Base-by-base conservation (phyloP, 2,888 invertebrate genomes). In the Limenitis camilla region DNA sequence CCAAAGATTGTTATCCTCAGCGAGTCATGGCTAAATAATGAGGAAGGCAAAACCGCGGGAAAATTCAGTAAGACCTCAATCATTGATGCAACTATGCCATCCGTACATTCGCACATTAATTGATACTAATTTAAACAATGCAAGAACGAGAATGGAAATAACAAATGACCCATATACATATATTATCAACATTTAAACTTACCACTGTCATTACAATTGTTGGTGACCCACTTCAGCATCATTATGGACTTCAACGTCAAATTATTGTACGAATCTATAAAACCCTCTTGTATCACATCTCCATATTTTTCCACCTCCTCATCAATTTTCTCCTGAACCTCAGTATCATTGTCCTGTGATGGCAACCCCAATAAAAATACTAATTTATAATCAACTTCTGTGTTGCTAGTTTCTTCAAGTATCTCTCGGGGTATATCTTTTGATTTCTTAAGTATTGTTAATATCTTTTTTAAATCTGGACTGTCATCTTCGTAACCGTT, bases 251-350 rank as follows among this genome's bases (percentile, higher is more conserved):
- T 96, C 29, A 96, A 69, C 0, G 96, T 96, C 60, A 96, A 86
- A 88, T 96, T 96, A 74, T 95, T 94, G 71, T 96, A 96, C 0
- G 94, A 92, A 74, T 96, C 96, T 36, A 92, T 75, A 71, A 96
- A 96, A 40, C 90, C 91, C 71, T 95, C 95, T 76, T 96, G 94
- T 47, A 96, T 92, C 8, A 96, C 89, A 74, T 96, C 96, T 19
- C 92, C 91, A 68, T 91, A 92, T 48, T 83, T 85, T 2, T 89
- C 83, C 27, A 89, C 90, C 72, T 96, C 95, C 39, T 90, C 89
- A 40, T 89, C 86, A 29, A 95, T 89, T 52, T 88, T 88, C 54
- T 82, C 86, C 83, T 94, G 88, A 0, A 90, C 81, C 64, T 90
- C 88, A 65, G 91, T 88, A 70, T 74, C 74, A 62, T 88, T 85